These are phyloP conservation scores for Octomys mimax DNA, from an alignment of 2,797 vertebrate genomes.

Conservation along the genomic window DNA sequence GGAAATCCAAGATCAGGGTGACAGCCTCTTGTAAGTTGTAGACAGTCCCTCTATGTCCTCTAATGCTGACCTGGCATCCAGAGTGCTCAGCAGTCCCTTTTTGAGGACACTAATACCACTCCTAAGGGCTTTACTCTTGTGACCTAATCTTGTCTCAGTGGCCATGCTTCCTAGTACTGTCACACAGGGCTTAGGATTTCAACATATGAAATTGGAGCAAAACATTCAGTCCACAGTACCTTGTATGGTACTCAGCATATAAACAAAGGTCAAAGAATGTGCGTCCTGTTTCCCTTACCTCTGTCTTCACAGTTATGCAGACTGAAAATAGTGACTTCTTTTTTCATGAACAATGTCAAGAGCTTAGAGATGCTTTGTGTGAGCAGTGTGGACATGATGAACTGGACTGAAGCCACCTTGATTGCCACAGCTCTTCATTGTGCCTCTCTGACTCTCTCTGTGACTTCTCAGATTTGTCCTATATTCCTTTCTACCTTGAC, in stretches of 20 bases:
- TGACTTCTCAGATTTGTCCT: not conserved
- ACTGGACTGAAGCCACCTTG: not conserved
- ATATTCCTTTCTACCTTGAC: not conserved
- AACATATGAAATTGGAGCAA: not conserved
- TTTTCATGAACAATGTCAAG: not conserved
- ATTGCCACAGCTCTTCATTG: too few species aligned
- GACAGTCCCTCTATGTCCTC: not conserved
- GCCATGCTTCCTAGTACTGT: not conserved
- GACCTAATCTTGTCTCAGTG: not conserved
- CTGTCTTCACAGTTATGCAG: not conserved
- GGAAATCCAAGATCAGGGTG: not conserved
- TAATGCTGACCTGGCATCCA: too few species aligned
- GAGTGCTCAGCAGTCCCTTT: not conserved
- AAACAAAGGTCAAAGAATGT: not conserved
- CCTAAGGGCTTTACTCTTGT: not conserved
- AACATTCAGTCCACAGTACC: not conserved
- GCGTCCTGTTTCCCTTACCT: not conserved
- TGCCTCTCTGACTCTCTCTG: not conserved
- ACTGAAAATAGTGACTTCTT: not conserved
- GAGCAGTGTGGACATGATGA: not conserved
- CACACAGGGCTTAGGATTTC: not conserved
- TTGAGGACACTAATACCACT: not conserved
- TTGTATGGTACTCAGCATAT: not conserved
- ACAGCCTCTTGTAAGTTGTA: not conserved
- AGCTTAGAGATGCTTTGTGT: not conserved